Conservation (phyloP, 2,797 vertebrate genomes). For the Neopelma chrysocephalum region DNA sequence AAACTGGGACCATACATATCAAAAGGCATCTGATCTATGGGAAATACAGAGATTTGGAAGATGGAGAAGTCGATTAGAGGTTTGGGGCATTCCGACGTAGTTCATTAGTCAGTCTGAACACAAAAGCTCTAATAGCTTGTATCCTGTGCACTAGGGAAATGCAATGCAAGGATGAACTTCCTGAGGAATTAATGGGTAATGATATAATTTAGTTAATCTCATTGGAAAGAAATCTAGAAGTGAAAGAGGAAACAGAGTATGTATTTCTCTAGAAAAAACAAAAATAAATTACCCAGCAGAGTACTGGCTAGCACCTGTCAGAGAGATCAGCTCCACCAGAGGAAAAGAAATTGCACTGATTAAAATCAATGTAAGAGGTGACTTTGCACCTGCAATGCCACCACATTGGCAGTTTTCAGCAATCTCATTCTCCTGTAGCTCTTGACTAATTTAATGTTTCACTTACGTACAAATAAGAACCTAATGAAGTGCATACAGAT, state of each 20-base stretch:
- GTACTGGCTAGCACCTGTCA: not conserved
- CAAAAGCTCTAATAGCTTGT: constrained; percentile 18
- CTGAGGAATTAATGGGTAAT: constrained; percentile 52
- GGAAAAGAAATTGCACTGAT: not conserved
- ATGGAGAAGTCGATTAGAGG: not conserved
- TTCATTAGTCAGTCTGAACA: constrained; percentile 3
- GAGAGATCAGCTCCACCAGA: not conserved
- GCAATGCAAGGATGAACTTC: constrained; percentile 45
- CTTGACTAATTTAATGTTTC: not conserved
- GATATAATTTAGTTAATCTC: constrained; percentile 34
- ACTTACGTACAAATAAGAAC: not conserved
- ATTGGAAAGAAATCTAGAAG: constrained; percentile 27
- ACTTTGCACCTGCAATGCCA: not conserved
- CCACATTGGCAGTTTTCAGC: not conserved
- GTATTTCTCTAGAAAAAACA: constrained; percentile 28
- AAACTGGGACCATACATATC: not conserved
- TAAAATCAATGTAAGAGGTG: not conserved
- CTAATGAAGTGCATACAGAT: not conserved
- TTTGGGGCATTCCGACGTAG: not conserved
- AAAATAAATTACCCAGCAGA: constrained; percentile 21
- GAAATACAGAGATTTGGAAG: not conserved
- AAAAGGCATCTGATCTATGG: not conserved
- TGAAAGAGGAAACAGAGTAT: not conserved
- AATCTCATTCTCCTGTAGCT: not conserved
- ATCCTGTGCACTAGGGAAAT: constrained; percentile 52